A percentile compares a stretch with the other conserved stretches of the same genome.
These are phyloP conservation scores for Xenopus petersii DNA, from an alignment of 2,797 vertebrate genomes.

Conservation along the genomic window DNA sequence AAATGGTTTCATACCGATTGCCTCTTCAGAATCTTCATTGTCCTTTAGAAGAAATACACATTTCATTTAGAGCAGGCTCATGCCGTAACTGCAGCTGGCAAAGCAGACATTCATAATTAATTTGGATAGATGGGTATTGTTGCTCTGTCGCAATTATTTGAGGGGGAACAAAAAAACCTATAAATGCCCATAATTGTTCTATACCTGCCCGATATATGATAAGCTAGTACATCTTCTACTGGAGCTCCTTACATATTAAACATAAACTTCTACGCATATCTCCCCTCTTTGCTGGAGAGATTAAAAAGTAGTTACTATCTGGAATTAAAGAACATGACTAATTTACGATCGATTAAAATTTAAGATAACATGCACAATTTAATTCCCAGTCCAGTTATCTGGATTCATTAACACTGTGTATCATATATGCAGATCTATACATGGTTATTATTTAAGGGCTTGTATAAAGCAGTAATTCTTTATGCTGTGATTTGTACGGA, in stretches of 20 bases:
- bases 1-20: constrained; percentile 3
- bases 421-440: too few relatives aligned
- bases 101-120: too few relatives aligned
- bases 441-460: too few relatives aligned
- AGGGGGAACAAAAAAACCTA: too few relatives aligned
- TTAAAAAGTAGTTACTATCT: constrained; percentile 12
- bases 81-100: too few relatives aligned
- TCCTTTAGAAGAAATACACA: constrained; percentile 4
- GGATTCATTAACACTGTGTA: neutral
- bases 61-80: neutral
- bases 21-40: neutral
- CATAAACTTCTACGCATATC: constrained; percentile 27
- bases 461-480: too few relatives aligned
- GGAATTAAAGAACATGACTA: constrained; percentile 14
- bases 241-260: constrained; percentile 34
- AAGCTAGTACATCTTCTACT: constrained; percentile 3
- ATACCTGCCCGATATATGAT: neutral
- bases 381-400: neutral
- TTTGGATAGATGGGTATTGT: too few relatives aligned
- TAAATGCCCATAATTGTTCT: neutral
- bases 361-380: constrained; percentile 1
- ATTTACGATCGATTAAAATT: constrained; percentile 2
- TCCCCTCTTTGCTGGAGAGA: neutral
- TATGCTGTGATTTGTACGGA: too few relatives aligned
- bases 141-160: too few relatives aligned